A percentile compares a stretch with the other conserved stretches of the same genome.
Conservation (phyloP, 2,888 invertebrate species). For the Athetis lepigone region DNA sequence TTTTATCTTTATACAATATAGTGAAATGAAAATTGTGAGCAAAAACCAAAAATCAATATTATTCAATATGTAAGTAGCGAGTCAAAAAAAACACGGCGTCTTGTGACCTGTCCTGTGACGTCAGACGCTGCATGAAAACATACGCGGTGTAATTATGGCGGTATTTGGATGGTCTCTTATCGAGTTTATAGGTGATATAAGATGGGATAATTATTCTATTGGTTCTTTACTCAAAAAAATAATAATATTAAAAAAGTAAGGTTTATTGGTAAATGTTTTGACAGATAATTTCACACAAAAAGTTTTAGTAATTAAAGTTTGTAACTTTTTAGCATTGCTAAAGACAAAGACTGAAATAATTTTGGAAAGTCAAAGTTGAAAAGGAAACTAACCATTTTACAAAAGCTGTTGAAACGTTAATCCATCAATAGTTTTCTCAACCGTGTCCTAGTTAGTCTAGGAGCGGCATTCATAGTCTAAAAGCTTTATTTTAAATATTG, state of each 20-base stretch:
- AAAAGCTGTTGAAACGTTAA: slow-evolving; percentile 26
- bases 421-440: slow-evolving; percentile 47
- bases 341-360: too few relatives aligned
- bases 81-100: too few relatives aligned
- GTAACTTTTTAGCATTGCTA: too few relatives aligned
- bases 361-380: too few relatives aligned
- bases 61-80: too few relatives aligned
- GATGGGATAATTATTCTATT: slow-evolving; percentile 2
- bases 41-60: too few relatives aligned
- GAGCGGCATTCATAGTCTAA: slow-evolving; percentile 59
- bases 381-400: slow-evolving; percentile 2
- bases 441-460: slow-evolving; percentile 58
- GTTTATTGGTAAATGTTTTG: too few relatives aligned
- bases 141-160: slow-evolving; percentile 50
- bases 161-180: slow-evolving; percentile 1
- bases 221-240: too few relatives aligned
- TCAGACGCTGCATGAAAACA: slow-evolving; percentile 54
- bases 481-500: slow-evolving; percentile 66
- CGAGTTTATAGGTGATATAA: slow-evolving; percentile 16
- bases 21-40: too few relatives aligned
- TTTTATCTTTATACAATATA: too few relatives aligned
- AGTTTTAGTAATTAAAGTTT: too few relatives aligned
- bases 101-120: slow-evolving; percentile 68
- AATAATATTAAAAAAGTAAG: too few relatives aligned
- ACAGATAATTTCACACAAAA: not conserved